Conservation (phyloP, 2,113 vertebrate species). For the Mobula birostris region DNA sequence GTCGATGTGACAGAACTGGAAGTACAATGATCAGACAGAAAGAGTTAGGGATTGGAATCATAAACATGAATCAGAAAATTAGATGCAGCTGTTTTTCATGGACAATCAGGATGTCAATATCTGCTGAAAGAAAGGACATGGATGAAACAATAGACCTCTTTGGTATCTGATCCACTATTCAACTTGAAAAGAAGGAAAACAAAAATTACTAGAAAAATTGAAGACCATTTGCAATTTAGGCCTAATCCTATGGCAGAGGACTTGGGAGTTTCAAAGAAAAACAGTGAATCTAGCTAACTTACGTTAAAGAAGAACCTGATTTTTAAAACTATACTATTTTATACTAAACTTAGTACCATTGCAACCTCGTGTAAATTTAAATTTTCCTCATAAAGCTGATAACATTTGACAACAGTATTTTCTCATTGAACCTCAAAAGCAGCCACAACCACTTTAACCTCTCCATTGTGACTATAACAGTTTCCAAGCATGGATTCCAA, state of each 20-base stretch:
- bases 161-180: neutral
- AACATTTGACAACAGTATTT: neutral
- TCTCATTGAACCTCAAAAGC: neutral
- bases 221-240: neutral
- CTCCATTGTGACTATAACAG: neutral
- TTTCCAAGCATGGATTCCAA: neutral
- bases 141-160: neutral
- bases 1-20: too few species aligned
- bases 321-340: neutral
- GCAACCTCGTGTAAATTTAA: neutral
- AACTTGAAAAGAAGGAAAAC: neutral
- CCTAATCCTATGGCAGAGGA: neutral
- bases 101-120: neutral
- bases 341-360: neutral
- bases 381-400: neutral
- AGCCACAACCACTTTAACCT: neutral
- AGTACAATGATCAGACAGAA: neutral
- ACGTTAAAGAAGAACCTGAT: neutral
- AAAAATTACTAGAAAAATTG: neutral
- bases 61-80: neutral
- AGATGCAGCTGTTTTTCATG: neutral
- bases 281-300: neutral
- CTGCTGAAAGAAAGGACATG: neutral
- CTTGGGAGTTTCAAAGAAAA: neutral
- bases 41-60: neutral